phyloP scores from a whole-genome alignment of 2,797 vertebrate species.

The Molossus molossus region DNA sequence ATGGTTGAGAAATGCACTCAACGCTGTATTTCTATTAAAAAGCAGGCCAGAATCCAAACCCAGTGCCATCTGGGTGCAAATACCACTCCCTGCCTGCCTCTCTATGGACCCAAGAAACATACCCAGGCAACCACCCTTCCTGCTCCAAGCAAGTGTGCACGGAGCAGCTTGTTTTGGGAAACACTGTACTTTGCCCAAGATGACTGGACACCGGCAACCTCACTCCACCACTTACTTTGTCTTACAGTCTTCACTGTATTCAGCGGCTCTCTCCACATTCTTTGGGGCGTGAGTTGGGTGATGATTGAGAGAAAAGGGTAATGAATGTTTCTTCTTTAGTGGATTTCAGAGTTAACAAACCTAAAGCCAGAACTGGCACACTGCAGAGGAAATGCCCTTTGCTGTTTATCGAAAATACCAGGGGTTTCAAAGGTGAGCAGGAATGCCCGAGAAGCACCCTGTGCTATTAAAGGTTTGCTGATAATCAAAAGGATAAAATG shows the following conservation, averaged over 20 bases:
- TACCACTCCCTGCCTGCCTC: background rate
- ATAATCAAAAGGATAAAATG: background rate
- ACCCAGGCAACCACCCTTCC: background rate
- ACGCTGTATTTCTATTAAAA: background rate
- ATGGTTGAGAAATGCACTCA: background rate
- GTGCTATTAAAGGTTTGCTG: background rate
- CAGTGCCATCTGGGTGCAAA: background rate
- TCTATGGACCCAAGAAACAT: background rate
- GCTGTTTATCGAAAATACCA: background rate
- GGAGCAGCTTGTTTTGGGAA: background rate
- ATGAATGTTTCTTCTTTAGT: background rate
- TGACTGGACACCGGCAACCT: background rate
- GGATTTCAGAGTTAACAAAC: background rate
- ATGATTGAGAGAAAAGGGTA: background rate
- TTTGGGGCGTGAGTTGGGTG: too few species aligned
- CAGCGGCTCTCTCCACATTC: background rate
- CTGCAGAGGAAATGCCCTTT: background rate
- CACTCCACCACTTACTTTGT: background rate
- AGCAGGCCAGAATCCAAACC: background rate
- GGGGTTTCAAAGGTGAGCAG: background rate
- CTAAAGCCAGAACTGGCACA: background rate
- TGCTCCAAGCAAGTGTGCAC: background rate
- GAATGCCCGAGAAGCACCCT: background rate
- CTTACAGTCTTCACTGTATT: background rate
- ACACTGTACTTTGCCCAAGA: background rate